Conservation (phyloP, 2,113 vertebrate species). For the Chroicocephalus ridibundus region DNA sequence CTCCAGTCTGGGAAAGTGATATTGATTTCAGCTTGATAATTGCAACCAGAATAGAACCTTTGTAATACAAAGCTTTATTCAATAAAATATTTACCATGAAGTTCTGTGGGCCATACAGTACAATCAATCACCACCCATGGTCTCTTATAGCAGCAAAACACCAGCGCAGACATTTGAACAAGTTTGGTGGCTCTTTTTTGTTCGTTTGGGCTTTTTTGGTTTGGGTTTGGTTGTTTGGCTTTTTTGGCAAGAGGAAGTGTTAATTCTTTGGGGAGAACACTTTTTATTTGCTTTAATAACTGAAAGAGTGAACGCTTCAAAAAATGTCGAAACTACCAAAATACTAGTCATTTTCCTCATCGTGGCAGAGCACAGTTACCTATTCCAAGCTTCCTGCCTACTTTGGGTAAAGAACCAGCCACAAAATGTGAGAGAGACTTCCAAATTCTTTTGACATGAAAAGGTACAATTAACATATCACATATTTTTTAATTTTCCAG, state of each 20-base stretch:
- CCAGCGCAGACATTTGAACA: not conserved
- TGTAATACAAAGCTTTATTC: slow-evolving; percentile 43
- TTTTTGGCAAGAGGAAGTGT: not conserved
- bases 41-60: slow-evolving; percentile 4
- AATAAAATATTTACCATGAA: slow-evolving; percentile 40
- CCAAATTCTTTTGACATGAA: not conserved
- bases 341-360: not conserved
- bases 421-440: not conserved
- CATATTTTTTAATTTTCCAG: slow-evolving; percentile 18
- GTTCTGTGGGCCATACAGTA: not conserved
- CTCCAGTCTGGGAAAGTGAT: slow-evolving; percentile 38
- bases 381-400: not conserved
- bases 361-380: not conserved
- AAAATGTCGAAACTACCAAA: not conserved
- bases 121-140: not conserved
- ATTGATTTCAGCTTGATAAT: slow-evolving; percentile 66
- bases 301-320: not conserved
- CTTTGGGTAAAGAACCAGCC: not conserved
- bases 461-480: not conserved
- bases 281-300: not conserved
- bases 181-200: accelerated
- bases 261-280: not conserved
- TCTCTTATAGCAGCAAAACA: not conserved
- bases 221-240: not conserved
- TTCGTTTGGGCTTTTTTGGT: not conserved